Conservation (phyloP, 1,140 invertebrate species). For the Helicoverpa zea region DNA sequence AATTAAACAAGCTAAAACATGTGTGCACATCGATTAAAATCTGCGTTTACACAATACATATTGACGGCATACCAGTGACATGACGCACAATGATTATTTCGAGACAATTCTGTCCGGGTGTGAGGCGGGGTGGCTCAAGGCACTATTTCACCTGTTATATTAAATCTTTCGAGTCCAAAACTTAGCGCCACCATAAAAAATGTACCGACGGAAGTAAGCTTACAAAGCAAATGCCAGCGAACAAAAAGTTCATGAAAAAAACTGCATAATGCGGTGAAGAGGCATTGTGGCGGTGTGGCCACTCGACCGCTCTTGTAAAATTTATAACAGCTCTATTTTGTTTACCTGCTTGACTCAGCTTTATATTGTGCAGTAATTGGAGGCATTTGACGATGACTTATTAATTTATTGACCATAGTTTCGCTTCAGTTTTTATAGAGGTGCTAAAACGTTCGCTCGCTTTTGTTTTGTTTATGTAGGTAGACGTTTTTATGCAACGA, state of each 20-base stretch:
- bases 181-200: slow-evolving; percentile 84
- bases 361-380: slow-evolving; percentile 84
- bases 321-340: slow-evolving; percentile 86
- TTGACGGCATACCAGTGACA: slow-evolving; percentile 58
- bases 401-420: slow-evolving; percentile 85
- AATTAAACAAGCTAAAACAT: slow-evolving; percentile 37
- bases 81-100: slow-evolving; percentile 60
- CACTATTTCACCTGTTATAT: slow-evolving; percentile 70
- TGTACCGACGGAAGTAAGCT: slow-evolving; percentile 79
- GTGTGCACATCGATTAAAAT: slow-evolving; percentile 44
- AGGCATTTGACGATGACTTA: slow-evolving; percentile 84
- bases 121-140: slow-evolving; percentile 62
- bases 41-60: slow-evolving; percentile 35
- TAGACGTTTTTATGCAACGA: slow-evolving; percentile 40
- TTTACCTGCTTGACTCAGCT: slow-evolving; percentile 83
- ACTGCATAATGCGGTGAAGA: slow-evolving; percentile 82
- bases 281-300: slow-evolving; percentile 78
- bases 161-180: slow-evolving; percentile 73
- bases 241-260: slow-evolving; percentile 81
- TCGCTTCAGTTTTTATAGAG: slow-evolving; percentile 80
- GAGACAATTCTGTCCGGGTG: not conserved
- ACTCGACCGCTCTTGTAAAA: slow-evolving; percentile 81
- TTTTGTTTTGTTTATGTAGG: slow-evolving; percentile 54
- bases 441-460: slow-evolving; percentile 80
- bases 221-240: slow-evolving; percentile 82